These are phyloP conservation scores for Setophaga kirtlandii DNA, from an alignment of 2,113 vertebrate genomes.

Conservation along the genomic window DNA sequence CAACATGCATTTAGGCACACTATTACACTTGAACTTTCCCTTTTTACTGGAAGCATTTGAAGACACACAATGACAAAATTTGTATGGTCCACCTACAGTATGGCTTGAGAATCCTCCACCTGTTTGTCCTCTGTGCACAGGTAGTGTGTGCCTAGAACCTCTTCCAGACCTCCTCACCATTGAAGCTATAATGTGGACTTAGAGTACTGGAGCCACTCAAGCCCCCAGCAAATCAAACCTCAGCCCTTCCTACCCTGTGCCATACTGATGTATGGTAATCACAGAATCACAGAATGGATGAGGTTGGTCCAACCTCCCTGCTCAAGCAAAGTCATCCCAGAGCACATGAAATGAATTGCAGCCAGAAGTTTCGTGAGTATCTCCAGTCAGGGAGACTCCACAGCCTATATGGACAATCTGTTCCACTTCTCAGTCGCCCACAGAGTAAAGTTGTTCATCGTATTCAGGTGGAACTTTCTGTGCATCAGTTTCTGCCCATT, in stretches of 20 bases:
- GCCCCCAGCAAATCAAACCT: background rate
- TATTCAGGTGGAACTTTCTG: background rate
- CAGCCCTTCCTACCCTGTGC: background rate
- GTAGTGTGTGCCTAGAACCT: background rate
- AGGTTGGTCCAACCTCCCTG: background rate
- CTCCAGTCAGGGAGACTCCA: background rate
- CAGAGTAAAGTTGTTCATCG: background rate
- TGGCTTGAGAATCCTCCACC: background rate
- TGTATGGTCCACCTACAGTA: background rate
- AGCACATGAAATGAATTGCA: background rate
- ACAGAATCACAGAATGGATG: background rate
- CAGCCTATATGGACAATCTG: background rate
- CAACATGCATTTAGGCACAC: background rate
- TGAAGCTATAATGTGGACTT: background rate
- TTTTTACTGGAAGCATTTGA: background rate
- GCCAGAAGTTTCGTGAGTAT: background rate
- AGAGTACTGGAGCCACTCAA: background rate
- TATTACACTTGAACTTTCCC: background rate
- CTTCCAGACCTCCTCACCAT: fast-evolving
- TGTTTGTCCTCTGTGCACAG: background rate
- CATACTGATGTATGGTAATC: background rate
- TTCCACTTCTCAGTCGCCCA: background rate
- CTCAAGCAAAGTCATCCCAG: background rate
- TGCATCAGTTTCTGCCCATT: background rate
- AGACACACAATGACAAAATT: background rate